phyloP scores from a whole-genome alignment of 2,797 vertebrate species.

The Sebastes wilsoni region DNA sequence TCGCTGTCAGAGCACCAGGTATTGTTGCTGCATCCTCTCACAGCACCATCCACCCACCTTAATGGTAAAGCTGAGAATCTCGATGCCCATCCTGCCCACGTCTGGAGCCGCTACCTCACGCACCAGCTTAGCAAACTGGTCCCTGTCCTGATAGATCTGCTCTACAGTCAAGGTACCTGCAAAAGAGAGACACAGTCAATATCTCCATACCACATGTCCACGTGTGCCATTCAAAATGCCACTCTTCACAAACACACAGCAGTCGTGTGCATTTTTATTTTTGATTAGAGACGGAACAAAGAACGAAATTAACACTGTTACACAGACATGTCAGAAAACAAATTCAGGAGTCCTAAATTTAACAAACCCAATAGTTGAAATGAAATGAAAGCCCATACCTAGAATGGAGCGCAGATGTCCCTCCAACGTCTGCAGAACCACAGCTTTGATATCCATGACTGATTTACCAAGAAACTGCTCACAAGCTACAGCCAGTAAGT shows the following conservation, averaged over 20 bases:
- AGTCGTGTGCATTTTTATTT: not conserved
- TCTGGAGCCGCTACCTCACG: conserved; percentile 94
- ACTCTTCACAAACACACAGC: not conserved
- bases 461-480: conserved; percentile 96
- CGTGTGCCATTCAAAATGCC: not conserved
- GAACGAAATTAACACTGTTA: too few species aligned
- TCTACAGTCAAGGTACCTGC: conserved; percentile 94
- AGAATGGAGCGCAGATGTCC: conserved; percentile 96
- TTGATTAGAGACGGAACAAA: too few species aligned
- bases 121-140: conserved; percentile 95
- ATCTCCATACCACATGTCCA: not conserved
- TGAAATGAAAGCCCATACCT: conserved; percentile 71
- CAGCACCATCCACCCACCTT: conserved; percentile 80
- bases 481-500: conserved; percentile 91
- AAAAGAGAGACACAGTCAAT: not conserved
- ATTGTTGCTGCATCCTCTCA: not conserved
- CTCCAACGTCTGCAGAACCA: conserved; percentile 93
- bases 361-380: not conserved
- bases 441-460: conserved; percentile 89
- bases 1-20: not conserved
- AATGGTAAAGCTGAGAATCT: conserved; percentile 96
- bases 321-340: not conserved
- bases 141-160: conserved; percentile 96
- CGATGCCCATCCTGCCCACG: conserved; percentile 94
- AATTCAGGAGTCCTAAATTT: not conserved